These are phyloP conservation scores for Cirrhinus mrigala DNA, from an alignment of 2,797 vertebrate species.

Conservation along the genomic window DNA sequence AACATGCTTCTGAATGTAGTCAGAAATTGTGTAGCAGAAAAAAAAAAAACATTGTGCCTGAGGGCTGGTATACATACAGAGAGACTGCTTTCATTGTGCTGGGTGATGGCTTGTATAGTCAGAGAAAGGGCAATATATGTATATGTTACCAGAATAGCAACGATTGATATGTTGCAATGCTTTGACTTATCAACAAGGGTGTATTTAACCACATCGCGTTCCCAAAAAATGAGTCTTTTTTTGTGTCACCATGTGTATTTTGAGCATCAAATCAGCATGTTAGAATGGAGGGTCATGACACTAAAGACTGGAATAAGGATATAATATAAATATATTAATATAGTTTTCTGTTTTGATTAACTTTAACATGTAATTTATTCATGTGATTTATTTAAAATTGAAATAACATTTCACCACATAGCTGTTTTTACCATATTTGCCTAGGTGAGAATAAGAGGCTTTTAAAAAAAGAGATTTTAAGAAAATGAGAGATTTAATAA, in stretches of 20 bases:
- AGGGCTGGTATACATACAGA: background rate
- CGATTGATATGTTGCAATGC: background rate
- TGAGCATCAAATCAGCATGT: no score
- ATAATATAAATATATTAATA: no score
- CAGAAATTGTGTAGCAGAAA: background rate
- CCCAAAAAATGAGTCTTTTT: background rate
- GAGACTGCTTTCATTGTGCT: conserved; percentile 16
- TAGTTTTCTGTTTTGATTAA: no score
- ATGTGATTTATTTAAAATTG: no score
- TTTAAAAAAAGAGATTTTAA: no score
- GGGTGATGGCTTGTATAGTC: background rate
- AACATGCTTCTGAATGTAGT: conserved; percentile 4
- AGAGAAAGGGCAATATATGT: conserved; percentile 15
- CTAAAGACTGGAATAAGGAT: no score
- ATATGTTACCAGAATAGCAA: background rate
- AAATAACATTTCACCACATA: no score
- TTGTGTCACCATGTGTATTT: background rate
- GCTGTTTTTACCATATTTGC: no score
- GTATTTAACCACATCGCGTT: background rate
- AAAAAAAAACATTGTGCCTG: conserved; percentile 1
- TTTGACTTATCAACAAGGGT: background rate
- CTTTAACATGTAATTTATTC: no score
- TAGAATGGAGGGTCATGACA: no score
- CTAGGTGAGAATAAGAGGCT: no score
- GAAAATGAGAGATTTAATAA: no score